Evolutionary conservation across 2,797 vertebrate species (phyloP), one percentile per base, ranked within the genome.

Genomic region (Micromesistius poutassou): DNA sequence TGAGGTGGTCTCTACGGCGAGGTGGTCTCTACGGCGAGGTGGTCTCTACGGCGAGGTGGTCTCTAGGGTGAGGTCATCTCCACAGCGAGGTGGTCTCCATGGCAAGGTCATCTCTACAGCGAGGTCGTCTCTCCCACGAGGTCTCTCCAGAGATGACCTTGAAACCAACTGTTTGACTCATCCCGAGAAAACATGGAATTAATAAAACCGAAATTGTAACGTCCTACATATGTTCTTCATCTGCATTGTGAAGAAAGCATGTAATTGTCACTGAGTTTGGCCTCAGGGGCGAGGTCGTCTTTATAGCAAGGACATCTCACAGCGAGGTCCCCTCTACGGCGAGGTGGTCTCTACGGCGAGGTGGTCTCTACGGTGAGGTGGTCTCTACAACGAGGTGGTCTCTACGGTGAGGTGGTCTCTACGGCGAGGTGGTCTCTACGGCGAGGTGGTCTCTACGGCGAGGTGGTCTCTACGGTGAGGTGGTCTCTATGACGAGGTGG

Each of bases 151-250:
- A n/a, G n/a, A n/a, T n/a, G n/a, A n/a, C n/a, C n/a, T n/a, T n/a
- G n/a, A n/a, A n/a, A n/a, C n/a, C n/a, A n/a, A 78, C 13, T 76
- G 1, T 81, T 86, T 80, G 73, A 72, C 74, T 46, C 33, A 77
- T 5, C 46, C 13, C 16, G 28, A 77, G 78, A 74, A 78, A 76
- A 81, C 55, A 55, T 30, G 38, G 30, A 71, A 74, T 30, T 30
- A 30, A 46, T 30, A 75, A 79, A 70, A 84, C 46, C 40, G 74
- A 46, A 83, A 84, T 76, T 62, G 7, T 82, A 70, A 81, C 82
- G 13, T 22, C 84, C 74, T n/a, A 90, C 94, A 94, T 89, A 75
- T 94, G 93, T 90, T 93, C 84, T 80, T 92, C 90, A 93, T 94
- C 89, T 92, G 82, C 30, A 71, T 82, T 90, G 89, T 84, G 84